phyloP scores from a whole-genome alignment of 2,888 invertebrate species.

The Habroteleia sp. region DNA sequence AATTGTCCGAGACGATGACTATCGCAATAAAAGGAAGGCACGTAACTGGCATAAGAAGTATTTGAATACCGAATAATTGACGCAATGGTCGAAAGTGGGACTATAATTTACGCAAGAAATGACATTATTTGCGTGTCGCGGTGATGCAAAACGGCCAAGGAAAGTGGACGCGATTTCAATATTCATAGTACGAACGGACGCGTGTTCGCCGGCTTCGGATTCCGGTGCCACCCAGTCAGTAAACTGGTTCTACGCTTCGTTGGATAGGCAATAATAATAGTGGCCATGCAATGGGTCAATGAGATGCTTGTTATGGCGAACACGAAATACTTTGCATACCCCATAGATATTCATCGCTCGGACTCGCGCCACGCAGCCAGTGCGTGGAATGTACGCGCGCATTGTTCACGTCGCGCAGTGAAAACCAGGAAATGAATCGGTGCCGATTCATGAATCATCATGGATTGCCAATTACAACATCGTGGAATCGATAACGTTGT shows the following conservation, averaged over 20 bases:
- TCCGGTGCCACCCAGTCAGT: conserved; percentile 71
- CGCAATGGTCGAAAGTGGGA: conserved; percentile 41
- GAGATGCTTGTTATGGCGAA: conserved; percentile 79
- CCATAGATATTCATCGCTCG: conserved; percentile 77
- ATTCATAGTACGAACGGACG: conserved; percentile 41
- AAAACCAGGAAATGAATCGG: conserved; percentile 62
- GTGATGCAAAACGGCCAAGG: conserved; percentile 44
- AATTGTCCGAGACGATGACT: too few relatives aligned
- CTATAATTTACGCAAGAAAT: conserved; percentile 47
- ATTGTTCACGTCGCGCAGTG: conserved; percentile 49
- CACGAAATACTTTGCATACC: conserved; percentile 79
- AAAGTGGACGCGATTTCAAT: conserved; percentile 57
- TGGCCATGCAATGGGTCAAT: conserved; percentile 77
- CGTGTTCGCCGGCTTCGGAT: conserved; percentile 23
- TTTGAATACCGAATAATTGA: conserved; percentile 12
- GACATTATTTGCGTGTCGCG: conserved; percentile 15
- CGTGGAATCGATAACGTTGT: too few relatives aligned
- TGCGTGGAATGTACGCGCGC: conserved; percentile 60
- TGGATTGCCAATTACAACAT: too few relatives aligned
- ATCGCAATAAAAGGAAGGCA: too few relatives aligned
- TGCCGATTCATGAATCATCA: conserved; percentile 54
- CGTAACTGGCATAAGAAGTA: neutral
- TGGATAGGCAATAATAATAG: conserved; percentile 74
- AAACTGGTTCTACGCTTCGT: conserved; percentile 73
- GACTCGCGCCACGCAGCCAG: conserved; percentile 57